Evolutionary conservation across 2,888 invertebrate species (phyloP).

Genomic region (Catonia carolina): DNA sequence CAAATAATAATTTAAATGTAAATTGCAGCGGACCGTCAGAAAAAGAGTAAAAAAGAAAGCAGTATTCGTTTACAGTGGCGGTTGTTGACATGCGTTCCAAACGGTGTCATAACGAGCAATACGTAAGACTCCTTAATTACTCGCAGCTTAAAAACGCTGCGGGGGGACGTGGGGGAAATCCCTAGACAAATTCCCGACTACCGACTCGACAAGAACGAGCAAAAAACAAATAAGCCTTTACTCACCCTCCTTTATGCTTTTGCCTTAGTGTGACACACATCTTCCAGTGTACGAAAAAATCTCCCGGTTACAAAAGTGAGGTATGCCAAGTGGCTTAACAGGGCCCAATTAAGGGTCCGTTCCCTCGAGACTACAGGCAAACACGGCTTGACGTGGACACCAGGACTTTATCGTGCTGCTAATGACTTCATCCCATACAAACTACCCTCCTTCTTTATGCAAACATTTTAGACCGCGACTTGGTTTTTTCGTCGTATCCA

Average conservation of each 20-base stretch:
- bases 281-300: neutral
- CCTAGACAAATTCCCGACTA: neutral
- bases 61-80: neutral
- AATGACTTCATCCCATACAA: neutral
- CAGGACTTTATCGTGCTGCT: neutral
- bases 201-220: neutral
- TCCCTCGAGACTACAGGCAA: neutral
- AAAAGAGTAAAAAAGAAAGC: too few relatives aligned
- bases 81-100: neutral
- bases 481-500: too few relatives aligned
- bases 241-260: neutral
- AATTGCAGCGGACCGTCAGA: too few relatives aligned
- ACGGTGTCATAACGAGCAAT: neutral
- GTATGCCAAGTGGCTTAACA: neutral
- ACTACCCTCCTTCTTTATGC: too few relatives aligned
- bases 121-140: constrained; percentile 9
- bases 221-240: constrained; percentile 12
- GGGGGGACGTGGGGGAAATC: neutral
- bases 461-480: too few relatives aligned
- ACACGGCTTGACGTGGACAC: neutral
- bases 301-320: neutral
- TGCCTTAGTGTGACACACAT: neutral
- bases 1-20: too few relatives aligned
- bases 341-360: constrained; percentile 7
- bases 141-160: constrained; percentile 9